A percentile compares a stretch with the other conserved stretches of the same genome.
phyloP scores from a whole-genome alignment of 2,797 vertebrate genomes.

The Crenuchus spilurus region DNA sequence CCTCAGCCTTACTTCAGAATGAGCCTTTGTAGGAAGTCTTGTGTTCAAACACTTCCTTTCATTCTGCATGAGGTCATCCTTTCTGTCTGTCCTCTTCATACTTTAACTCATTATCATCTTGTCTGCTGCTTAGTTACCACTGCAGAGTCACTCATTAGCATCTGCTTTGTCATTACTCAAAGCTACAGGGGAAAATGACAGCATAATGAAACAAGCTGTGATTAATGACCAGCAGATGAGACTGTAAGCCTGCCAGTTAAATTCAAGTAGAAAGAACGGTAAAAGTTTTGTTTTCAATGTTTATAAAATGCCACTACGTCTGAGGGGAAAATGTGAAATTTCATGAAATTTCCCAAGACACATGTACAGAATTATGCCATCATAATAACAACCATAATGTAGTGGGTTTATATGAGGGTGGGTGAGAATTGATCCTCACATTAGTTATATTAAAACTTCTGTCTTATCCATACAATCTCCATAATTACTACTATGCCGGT shows the following conservation, averaged over 20 bases:
- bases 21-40: conserved; percentile 5
- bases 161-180: conserved; percentile 41
- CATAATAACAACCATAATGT: not conserved
- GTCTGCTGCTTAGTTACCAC: conserved; percentile 50
- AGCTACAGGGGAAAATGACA: conserved; percentile 39
- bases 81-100: conserved; percentile 25
- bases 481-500: no score
- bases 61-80: conserved; percentile 35
- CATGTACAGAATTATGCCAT: not conserved
- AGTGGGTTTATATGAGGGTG: not conserved
- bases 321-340: not conserved
- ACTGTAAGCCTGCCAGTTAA: conserved; percentile 10
- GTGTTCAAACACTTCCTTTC: conserved; percentile 37
- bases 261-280: not conserved
- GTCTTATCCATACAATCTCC: no score
- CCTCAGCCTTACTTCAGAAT: not conserved
- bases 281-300: no score
- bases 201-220: conserved; percentile 21
- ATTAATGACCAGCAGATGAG: conserved; percentile 40
- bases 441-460: no score
- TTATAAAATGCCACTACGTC: not conserved
- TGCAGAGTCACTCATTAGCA: conserved; percentile 50
- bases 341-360: not conserved
- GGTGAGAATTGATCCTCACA: no score
- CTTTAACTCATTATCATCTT: conserved; percentile 55